Conservation (phyloP, 2,113 vertebrate genomes). For the Myanophis thanlyinensis region DNA sequence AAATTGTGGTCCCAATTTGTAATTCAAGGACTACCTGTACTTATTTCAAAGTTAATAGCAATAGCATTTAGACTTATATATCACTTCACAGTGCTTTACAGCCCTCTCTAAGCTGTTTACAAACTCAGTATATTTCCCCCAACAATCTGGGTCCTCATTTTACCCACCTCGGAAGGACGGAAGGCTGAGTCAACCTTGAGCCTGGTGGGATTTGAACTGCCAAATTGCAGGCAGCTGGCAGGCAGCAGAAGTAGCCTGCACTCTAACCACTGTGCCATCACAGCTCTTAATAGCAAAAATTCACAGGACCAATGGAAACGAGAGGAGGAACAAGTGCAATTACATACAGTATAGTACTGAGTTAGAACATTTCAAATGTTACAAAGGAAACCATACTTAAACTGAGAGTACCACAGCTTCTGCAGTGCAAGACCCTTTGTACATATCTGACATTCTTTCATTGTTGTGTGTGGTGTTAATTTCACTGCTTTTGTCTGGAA, state of each 20-base stretch:
- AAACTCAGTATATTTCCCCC: too few species aligned
- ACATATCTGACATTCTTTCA: background rate
- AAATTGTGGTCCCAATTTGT: background rate
- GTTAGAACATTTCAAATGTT: slow-evolving; percentile 12
- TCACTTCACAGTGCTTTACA: too few species aligned
- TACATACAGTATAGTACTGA: background rate
- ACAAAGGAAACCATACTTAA: background rate
- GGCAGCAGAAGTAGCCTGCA: too few species aligned
- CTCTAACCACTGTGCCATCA: too few species aligned
- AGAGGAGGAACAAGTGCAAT: background rate
- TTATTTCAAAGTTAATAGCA: background rate
- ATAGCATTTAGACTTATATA: too few species aligned
- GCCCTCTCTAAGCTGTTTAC: too few species aligned
- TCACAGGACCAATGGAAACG: background rate
- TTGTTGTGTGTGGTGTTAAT: background rate
- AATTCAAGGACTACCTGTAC: background rate
- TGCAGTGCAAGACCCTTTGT: background rate
- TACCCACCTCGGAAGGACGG: too few species aligned
- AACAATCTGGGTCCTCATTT: too few species aligned
- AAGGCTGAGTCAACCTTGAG: too few species aligned
- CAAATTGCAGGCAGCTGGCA: too few species aligned
- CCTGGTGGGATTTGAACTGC: too few species aligned
- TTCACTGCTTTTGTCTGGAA: accelerated
- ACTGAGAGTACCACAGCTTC: background rate
- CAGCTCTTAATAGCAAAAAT: background rate